Base-by-base conservation (phyloP, 2,797 vertebrate species). In the Zalophus californianus region DNA sequence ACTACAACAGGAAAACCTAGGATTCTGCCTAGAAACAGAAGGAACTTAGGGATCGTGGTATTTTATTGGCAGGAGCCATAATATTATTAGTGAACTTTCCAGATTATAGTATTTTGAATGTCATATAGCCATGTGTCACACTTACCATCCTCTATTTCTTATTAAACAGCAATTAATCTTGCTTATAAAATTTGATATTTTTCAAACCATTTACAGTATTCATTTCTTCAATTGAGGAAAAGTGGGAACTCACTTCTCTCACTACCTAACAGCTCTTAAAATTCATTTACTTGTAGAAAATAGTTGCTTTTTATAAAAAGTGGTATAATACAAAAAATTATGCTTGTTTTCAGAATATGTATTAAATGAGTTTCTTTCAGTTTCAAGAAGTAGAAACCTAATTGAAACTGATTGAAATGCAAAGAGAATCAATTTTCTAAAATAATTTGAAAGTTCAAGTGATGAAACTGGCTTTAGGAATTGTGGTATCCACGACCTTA, bases 191-290 rank as follows among this genome's bases (percentile, higher is more conserved):
- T 87, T 13, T 48, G 64, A 0, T 92, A 4, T 89, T 88, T 95
- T 96, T 95, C 56, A 50, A 52, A 86, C 32, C 35, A 85, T 35
- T 56, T 60, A 13, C 64, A 48, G 50, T 89, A 86, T 86, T 87
- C 12, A 90, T 23, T 94, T 95, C 41, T 50, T 94, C 68, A 56
- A 5, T 41, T 92, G 58, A 62, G 27, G n/a, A 92, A 92, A 92
- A 68, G 20, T 79, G 38, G 54, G 10, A 60, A 94, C 27, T 94
- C 48, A 86, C 70, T 77, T 41, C 23, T 48, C 3, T 77, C 8
- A 58, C 60, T 92, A 84, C 27, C 32, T 70, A 89, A 27, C 27
- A 56, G 87, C 50, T 97, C 58, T 93, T 96, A 91, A 84, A 83
- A 87, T 62, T 32, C 75, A 60, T 58, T 91, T 90, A 38, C 48